These are phyloP conservation scores for Diachasmimorpha longicaudata DNA, from an alignment of 1,140 invertebrate species.

Conservation along the genomic window DNA sequence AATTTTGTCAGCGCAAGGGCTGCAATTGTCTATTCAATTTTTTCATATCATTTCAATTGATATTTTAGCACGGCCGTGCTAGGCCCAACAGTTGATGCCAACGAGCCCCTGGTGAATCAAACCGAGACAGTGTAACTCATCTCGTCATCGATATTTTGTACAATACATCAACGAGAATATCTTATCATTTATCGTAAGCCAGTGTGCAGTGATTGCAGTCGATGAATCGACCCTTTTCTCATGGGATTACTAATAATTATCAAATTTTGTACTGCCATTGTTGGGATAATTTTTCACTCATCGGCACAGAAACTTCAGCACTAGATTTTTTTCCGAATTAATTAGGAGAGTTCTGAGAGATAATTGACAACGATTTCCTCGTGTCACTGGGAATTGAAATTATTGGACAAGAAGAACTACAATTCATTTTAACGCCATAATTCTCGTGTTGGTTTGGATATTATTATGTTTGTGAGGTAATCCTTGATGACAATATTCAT, in stretches of 20 bases:
- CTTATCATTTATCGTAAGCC: neutral
- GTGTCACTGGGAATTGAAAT: neutral
- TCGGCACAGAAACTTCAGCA: neutral
- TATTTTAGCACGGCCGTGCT: constrained; percentile 60
- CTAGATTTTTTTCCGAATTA: neutral
- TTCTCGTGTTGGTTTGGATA: neutral
- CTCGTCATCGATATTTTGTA: neutral
- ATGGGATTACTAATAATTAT: neutral
- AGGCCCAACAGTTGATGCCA: constrained; percentile 52
- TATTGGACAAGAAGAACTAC: neutral
- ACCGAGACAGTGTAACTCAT: constrained; percentile 41
- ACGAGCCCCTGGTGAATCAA: constrained; percentile 51
- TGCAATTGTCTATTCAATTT: neutral
- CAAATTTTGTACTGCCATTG: neutral
- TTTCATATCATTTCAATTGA: constrained; percentile 22
- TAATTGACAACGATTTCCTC: too few species aligned
- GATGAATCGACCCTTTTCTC: neutral
- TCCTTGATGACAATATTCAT: neutral
- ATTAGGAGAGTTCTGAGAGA: neutral
- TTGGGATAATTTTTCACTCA: neutral
- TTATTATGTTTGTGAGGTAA: neutral
- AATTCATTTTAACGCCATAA: neutral
- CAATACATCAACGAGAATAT: neutral
- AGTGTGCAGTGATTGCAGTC: too few species aligned
- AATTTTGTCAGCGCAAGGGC: neutral